phyloP scores from a whole-genome alignment of 2,888 invertebrate species.

The Brenthis ino region DNA sequence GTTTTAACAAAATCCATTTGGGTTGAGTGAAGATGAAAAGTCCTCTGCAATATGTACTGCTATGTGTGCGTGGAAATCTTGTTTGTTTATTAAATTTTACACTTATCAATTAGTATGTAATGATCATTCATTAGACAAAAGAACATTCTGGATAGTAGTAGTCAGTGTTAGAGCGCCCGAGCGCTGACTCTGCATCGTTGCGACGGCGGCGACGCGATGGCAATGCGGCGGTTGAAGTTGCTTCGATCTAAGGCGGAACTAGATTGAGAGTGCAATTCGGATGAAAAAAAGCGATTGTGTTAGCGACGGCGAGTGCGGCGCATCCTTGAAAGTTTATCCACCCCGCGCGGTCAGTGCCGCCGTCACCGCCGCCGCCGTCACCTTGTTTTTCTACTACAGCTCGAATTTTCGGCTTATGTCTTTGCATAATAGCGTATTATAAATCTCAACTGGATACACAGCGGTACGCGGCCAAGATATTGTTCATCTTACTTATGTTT shows the following conservation, averaged over 20 bases:
- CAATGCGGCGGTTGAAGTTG: neutral
- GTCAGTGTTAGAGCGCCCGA: too few relatives aligned
- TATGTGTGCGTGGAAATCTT: too few relatives aligned
- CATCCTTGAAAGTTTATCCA: constrained; percentile 71
- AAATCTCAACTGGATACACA: neutral
- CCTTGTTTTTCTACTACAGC: constrained; percentile 46
- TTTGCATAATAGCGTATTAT: constrained; percentile 40
- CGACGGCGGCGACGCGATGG: constrained; percentile 17
- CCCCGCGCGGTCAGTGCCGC: constrained; percentile 62
- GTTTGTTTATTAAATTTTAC: too few relatives aligned
- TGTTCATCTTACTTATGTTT: neutral
- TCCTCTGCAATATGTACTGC: too few relatives aligned
- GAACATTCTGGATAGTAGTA: too few relatives aligned
- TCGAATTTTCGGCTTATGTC: constrained; percentile 50
- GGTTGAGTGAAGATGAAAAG: too few relatives aligned
- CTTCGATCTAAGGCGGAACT: constrained; percentile 42
- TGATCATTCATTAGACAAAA: too few relatives aligned
- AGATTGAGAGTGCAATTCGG: constrained; percentile 52
- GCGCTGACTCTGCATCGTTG: too few relatives aligned
- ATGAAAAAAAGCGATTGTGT: constrained; percentile 43
- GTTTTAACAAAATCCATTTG: too few relatives aligned
- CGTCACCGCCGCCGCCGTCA: constrained; percentile 49
- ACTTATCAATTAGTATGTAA: too few relatives aligned
- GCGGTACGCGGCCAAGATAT: neutral
- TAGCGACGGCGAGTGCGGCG: constrained; percentile 41